These are phyloP conservation scores for Sitophilus oryzae DNA, from an alignment of 1,140 invertebrate genomes.

Conservation along the genomic window DNA sequence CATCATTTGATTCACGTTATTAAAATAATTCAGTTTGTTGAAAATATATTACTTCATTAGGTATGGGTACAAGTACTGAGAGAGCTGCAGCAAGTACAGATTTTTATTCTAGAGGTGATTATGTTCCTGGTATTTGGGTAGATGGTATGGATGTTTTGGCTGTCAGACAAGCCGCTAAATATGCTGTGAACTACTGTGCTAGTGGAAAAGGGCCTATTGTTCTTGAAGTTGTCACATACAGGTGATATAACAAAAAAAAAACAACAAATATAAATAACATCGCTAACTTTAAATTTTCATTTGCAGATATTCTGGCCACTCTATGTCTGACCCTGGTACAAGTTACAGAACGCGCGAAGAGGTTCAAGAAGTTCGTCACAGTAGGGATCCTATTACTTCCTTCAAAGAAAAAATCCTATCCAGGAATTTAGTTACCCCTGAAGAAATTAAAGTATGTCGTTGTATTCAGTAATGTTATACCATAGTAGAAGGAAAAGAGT, in stretches of 20 bases:
- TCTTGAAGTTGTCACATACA: slow-evolving; percentile 72
- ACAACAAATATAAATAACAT: neutral
- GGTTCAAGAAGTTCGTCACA: slow-evolving; percentile 80
- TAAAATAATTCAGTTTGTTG: no score
- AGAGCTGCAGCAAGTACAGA: slow-evolving; percentile 81
- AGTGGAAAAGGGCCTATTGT: slow-evolving; percentile 81
- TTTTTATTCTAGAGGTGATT: slow-evolving; percentile 91
- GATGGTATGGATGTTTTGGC: slow-evolving; percentile 98
- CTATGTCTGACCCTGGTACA: slow-evolving; percentile 76
- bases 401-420: slow-evolving; percentile 64
- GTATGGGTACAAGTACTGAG: slow-evolving; percentile 91
- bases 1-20: no score
- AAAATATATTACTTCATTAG: neutral
- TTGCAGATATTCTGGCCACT: slow-evolving; percentile 64
- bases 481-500: neutral
- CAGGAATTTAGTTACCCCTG: slow-evolving; percentile 49
- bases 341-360: slow-evolving; percentile 79
- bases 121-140: slow-evolving; percentile 87
- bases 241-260: slow-evolving; percentile 35
- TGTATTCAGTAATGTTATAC: neutral
- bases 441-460: slow-evolving; percentile 55
- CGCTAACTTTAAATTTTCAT: neutral
- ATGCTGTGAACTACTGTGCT: slow-evolving; percentile 73
- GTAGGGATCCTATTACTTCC: slow-evolving; percentile 80
- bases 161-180: slow-evolving; percentile 81